A percentile compares a stretch with the other conserved stretches of the same genome.
Evolutionary conservation across 2,888 invertebrate species (phyloP).

Genomic region (Ernsta delagoae): DNA sequence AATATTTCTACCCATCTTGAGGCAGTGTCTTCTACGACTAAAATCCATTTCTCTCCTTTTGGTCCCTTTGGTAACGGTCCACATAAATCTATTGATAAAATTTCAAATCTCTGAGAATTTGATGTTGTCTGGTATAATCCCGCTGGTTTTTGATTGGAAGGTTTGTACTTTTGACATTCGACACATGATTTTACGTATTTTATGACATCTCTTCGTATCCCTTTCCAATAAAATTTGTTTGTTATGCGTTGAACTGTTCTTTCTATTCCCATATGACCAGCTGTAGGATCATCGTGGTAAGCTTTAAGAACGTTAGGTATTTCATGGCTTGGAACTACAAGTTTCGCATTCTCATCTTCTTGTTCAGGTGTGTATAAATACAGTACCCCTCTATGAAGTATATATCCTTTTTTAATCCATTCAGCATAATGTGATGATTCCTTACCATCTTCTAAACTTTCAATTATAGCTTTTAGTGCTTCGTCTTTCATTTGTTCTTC

Average conservation of each 20-base stretch:
- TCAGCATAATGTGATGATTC: too few relatives aligned
- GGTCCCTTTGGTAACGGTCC: conserved; percentile 43
- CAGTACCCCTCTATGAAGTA: too few relatives aligned
- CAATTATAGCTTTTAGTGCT: too few relatives aligned
- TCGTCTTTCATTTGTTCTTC: too few relatives aligned
- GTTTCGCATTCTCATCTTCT: background rate
- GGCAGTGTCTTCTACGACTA: conserved; percentile 46
- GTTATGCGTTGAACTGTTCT: background rate
- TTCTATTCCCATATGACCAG: background rate
- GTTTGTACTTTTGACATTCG: background rate
- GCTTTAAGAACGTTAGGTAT: background rate
- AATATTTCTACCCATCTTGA: conserved; percentile 49
- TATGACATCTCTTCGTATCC: background rate
- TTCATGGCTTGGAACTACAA: background rate
- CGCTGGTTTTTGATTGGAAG: background rate
- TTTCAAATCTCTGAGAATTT: conserved; percentile 3
- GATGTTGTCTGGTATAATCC: background rate
- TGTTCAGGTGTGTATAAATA: background rate
- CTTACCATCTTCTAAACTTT: too few relatives aligned
- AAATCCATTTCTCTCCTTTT: conserved; percentile 43
- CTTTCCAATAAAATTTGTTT: background rate
- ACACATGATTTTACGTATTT: background rate
- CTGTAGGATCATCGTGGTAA: background rate
- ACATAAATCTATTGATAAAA: conserved; percentile 43
- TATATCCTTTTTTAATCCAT: too few relatives aligned